Conservation (phyloP, 2,888 invertebrate genomes). For the Andrena praecox region DNA sequence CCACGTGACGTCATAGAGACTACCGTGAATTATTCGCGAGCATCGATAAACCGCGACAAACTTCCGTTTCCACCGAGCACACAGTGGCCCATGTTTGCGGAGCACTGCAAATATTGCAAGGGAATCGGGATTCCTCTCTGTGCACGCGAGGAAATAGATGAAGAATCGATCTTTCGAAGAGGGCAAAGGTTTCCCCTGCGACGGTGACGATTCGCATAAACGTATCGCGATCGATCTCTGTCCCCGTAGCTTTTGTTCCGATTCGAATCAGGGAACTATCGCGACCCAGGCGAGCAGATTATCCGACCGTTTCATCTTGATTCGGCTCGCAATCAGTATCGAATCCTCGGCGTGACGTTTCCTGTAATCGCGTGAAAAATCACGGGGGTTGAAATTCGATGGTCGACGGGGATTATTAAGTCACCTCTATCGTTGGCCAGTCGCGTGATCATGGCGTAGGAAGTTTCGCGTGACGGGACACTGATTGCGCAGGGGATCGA, state of each 20-base stretch:
- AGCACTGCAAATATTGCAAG: constrained; percentile 6
- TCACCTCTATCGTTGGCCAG: neutral
- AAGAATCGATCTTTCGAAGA: neutral
- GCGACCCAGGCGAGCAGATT: constrained; percentile 5
- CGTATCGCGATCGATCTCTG: neutral
- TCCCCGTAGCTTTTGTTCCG: neutral
- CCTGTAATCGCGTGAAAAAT: neutral
- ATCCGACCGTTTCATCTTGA: constrained; percentile 2
- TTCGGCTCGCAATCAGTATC: neutral
- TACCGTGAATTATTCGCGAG: neutral
- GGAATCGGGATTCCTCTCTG: no score
- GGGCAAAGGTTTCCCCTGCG: no score
- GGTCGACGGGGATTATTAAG: neutral
- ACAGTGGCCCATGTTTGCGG: neutral
- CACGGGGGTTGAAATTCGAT: neutral
- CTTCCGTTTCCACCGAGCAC: neutral
- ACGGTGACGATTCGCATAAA: neutral
- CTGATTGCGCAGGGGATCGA: neutral
- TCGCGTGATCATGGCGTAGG: constrained; percentile 9
- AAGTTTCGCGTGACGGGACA: neutral
- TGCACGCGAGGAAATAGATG: neutral
- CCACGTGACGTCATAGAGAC: no score
- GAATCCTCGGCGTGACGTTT: neutral
- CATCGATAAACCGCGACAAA: neutral
- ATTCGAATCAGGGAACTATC: constrained; percentile 54